phyloP scores from a whole-genome alignment of 2,113 vertebrate genomes.

The Ia io region DNA sequence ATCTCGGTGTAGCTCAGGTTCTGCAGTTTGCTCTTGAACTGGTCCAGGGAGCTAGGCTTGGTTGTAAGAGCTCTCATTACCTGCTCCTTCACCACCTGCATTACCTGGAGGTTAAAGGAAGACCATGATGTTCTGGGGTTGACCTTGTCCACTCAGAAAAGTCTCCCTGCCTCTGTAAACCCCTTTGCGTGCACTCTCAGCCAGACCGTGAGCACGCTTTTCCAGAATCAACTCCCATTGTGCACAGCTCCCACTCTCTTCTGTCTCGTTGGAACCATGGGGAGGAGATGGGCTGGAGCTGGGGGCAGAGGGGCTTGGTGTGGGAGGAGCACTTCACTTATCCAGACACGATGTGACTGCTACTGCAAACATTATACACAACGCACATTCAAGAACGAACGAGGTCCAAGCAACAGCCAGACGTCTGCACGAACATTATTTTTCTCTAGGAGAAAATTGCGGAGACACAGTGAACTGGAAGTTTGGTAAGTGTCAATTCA shows the following conservation, averaged over 20 bases:
- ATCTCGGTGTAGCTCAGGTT: conserved; percentile 99
- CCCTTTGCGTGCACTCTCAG: not conserved
- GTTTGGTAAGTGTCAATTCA: not conserved
- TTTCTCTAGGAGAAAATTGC: not conserved
- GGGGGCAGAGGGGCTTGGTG: not conserved
- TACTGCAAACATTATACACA: not conserved
- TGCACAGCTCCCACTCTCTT: not conserved
- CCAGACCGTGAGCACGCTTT: not conserved
- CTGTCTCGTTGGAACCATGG: not conserved
- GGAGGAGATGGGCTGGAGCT: not conserved
- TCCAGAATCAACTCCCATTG: not conserved
- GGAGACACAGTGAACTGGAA: conserved; percentile 19
- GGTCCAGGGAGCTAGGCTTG: conserved; percentile 99
- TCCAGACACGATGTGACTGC: not conserved
- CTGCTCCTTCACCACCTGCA: conserved; percentile 99
- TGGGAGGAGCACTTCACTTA: not conserved
- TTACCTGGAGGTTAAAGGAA: conserved; percentile 87
- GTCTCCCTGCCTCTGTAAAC: too few species aligned
- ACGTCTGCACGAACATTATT: not conserved
- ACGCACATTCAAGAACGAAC: not conserved
- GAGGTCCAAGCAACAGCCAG: not conserved
- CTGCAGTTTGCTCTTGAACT: conserved; percentile 99
- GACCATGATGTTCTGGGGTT: conserved; percentile 16
- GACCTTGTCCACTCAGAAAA: not conserved
- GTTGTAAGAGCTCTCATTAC: conserved; percentile 97